A percentile compares a stretch with the other conserved stretches of the same genome.
These are phyloP conservation scores for Himalopsyche phryganea DNA, from an alignment of 1,140 invertebrate genomes.

Conservation along the genomic window DNA sequence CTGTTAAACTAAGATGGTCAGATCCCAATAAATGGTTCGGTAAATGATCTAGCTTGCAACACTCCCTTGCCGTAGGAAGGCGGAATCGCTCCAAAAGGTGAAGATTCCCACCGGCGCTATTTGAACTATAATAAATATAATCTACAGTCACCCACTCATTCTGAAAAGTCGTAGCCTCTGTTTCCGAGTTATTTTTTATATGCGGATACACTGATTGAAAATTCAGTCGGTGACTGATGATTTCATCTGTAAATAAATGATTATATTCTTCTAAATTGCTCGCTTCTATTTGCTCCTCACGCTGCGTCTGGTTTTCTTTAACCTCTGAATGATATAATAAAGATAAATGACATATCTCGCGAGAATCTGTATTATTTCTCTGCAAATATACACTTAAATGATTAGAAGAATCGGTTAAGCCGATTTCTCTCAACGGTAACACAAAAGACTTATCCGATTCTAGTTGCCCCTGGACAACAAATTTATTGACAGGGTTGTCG, in stretches of 20 bases:
- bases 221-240: conserved; percentile 54
- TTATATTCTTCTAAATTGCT: conserved; percentile 1
- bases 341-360: conserved; percentile 33
- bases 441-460: conserved; percentile 31
- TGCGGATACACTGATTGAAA: conserved; percentile 57
- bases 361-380: conserved; percentile 25
- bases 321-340: conserved; percentile 35
- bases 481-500: conserved; percentile 66
- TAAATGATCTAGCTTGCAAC: conserved; percentile 15
- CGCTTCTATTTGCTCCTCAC: conserved; percentile 11
- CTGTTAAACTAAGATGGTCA: conserved; percentile 30
- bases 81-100: conserved; percentile 19
- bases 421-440: conserved; percentile 38
- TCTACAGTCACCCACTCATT: conserved; percentile 75
- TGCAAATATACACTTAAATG: conserved; percentile 53
- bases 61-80: conserved; percentile 26
- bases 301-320: conserved; percentile 12
- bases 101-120: conserved; percentile 1
- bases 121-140: conserved; percentile 69
- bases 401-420: conserved; percentile 65
- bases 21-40: conserved; percentile 27
- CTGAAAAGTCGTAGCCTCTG: conserved; percentile 70
- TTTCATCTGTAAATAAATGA: conserved; percentile 47
- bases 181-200: conserved; percentile 39
- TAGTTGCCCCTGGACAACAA: conserved; percentile 62